Evolutionary conservation across 2,888 invertebrate species (phyloP).

Genomic region (Andricus quercusramuli): DNA sequence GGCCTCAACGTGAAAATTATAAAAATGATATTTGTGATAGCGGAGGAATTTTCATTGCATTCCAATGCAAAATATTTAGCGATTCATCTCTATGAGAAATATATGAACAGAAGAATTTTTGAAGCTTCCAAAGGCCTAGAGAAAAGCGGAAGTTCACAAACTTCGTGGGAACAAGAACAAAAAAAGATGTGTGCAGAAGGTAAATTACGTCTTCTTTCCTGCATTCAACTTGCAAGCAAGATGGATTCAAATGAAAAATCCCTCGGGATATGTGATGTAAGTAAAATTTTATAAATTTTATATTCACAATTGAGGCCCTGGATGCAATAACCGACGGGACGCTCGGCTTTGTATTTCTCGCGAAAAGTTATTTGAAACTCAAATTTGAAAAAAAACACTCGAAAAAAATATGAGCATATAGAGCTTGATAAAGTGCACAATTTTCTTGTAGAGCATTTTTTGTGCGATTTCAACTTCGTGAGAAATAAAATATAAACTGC

Average conservation of each 20-base stretch:
- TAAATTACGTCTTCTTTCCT: slow-evolving; percentile 68
- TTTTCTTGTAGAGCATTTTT: too few species aligned
- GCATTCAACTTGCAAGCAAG: slow-evolving; percentile 74
- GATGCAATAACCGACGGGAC: too few species aligned
- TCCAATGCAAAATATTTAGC: slow-evolving; percentile 68
- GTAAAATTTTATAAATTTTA: slow-evolving; percentile 4
- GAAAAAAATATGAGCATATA: too few species aligned
- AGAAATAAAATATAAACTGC: too few species aligned
- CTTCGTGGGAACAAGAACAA: slow-evolving; percentile 57
- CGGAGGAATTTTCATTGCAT: slow-evolving; percentile 62
- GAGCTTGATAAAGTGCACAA: too few species aligned
- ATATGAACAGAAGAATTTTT: slow-evolving; percentile 66
- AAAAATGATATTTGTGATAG: slow-evolving; percentile 64
- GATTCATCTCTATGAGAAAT: slow-evolving; percentile 71
- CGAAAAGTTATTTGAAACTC: too few species aligned
- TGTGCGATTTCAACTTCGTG: too few species aligned
- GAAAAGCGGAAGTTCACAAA: slow-evolving; percentile 27
- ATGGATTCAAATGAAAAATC: slow-evolving; percentile 64
- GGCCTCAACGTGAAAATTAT: slow-evolving; percentile 46
- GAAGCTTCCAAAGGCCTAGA: slow-evolving; percentile 55
- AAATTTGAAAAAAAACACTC: too few species aligned
- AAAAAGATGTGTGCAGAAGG: slow-evolving; percentile 60
- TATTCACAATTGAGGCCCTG: neutral
- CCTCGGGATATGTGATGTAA: slow-evolving; percentile 65
- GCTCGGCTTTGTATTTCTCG: too few species aligned